Percentiles rank a stretch among this genome's conserved stretches.
Evolutionary conservation across 2,888 invertebrate species (phyloP).

Genomic region (Standfussiana lucernea): DNA sequence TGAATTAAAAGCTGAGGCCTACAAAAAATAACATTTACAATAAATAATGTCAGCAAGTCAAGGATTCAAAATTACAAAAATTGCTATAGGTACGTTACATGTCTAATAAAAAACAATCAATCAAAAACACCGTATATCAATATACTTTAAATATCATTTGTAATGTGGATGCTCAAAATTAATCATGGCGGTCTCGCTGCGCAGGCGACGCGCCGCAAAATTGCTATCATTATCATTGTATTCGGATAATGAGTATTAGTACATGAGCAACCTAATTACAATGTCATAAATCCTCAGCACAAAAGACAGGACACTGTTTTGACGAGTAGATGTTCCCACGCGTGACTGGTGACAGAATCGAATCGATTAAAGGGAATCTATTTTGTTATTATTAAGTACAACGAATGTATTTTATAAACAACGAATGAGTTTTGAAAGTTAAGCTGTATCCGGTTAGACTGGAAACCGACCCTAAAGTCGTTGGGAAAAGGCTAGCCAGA

Average conservation of each 20-base stretch:
- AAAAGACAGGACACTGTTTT: background rate
- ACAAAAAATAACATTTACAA: slow-evolving; percentile 4
- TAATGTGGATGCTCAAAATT: slow-evolving; percentile 40
- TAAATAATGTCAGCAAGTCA: slow-evolving; percentile 12
- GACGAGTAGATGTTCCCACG: background rate
- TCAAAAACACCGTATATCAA: slow-evolving; percentile 30
- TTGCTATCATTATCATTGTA: slow-evolving; percentile 47
- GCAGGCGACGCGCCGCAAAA: slow-evolving; percentile 49
- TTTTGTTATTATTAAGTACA: too few relatives aligned
- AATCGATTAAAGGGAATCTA: background rate
- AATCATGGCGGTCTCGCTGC: slow-evolving; percentile 48
- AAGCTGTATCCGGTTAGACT: too few relatives aligned
- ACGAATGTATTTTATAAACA: too few relatives aligned
- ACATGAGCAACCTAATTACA: slow-evolving; percentile 27
- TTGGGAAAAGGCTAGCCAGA: too few relatives aligned
- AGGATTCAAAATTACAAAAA: slow-evolving; percentile 32
- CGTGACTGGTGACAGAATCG: background rate
- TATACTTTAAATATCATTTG: slow-evolving; percentile 42
- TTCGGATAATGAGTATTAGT: slow-evolving; percentile 31
- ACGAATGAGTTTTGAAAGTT: background rate
- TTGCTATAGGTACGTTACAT: background rate
- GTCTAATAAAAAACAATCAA: slow-evolving; percentile 30
- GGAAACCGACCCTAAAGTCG: too few relatives aligned
- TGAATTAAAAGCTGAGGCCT: background rate
- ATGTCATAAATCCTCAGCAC: slow-evolving; percentile 19